Conservation (phyloP, 1,140 invertebrate genomes). For the Apis mellifera region DNA sequence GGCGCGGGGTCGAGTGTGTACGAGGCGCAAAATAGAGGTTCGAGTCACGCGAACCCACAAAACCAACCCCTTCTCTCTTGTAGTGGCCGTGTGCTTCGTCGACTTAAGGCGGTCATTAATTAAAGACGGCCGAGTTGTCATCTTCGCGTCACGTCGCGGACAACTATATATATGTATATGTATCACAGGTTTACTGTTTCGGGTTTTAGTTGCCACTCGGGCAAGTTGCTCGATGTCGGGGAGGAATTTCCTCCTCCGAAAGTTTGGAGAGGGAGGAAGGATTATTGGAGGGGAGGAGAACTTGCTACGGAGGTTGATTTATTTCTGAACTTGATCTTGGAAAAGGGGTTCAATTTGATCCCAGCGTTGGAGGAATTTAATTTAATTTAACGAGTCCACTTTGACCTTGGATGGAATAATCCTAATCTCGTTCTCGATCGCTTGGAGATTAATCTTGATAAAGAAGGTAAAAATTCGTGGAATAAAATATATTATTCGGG, state of each 20-base stretch:
- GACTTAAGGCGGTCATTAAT: conserved; percentile 57
- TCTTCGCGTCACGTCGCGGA: conserved; percentile 46
- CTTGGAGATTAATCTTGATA: too few relatives aligned
- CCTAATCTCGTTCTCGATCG: too few relatives aligned
- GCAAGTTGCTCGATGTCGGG: neutral
- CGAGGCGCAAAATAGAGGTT: conserved; percentile 40
- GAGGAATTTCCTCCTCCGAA: neutral
- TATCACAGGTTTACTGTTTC: neutral
- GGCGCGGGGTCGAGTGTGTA: conserved; percentile 28
- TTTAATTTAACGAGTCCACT: too few relatives aligned
- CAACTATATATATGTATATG: neutral
- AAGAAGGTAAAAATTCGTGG: too few relatives aligned
- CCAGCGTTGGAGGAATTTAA: too few relatives aligned
- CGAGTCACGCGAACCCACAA: conserved; percentile 57
- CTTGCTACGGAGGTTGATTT: too few relatives aligned
- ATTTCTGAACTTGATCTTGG: too few relatives aligned
- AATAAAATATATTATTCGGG: too few relatives aligned
- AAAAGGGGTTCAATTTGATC: too few relatives aligned
- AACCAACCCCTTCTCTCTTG: conserved; percentile 22
- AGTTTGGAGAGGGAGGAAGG: too few relatives aligned
- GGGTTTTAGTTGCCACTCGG: neutral
- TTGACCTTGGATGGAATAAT: too few relatives aligned
- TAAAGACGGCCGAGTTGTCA: conserved; percentile 55
- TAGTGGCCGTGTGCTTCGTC: neutral
- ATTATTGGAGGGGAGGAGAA: too few relatives aligned